Percentiles rank a stretch among this genome's conserved stretches.
Evolutionary conservation across 1,140 invertebrate genomes (phyloP).

Genomic region (Drosophila varians): DNA sequence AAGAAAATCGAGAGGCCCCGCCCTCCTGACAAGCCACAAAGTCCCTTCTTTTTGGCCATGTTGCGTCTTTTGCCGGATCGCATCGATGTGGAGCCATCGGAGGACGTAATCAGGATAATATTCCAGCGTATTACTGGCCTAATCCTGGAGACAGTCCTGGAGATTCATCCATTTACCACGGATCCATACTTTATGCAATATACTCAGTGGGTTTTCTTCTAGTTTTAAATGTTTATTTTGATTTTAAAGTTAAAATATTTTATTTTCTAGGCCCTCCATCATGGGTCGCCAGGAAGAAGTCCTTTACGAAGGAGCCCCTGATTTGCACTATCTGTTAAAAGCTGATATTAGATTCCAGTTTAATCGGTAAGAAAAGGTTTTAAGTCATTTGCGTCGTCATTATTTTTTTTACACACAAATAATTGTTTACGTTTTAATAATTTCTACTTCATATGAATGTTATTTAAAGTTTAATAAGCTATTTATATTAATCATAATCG

Average conservation of each 20-base stretch:
- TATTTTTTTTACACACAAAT: too few species aligned
- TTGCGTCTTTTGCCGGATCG: constrained; percentile 73
- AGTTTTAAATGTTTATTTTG: neutral
- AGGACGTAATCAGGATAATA: constrained; percentile 75
- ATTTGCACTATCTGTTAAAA: constrained; percentile 84
- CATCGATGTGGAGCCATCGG: constrained; percentile 83
- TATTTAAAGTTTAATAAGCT: too few species aligned
- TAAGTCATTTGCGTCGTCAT: too few species aligned
- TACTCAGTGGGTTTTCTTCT: constrained; percentile 51
- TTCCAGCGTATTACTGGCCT: constrained; percentile 76
- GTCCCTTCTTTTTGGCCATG: constrained; percentile 75
- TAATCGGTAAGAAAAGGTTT: constrained; percentile 80
- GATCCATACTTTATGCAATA: constrained; percentile 73
- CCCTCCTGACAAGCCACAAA: constrained; percentile 59
- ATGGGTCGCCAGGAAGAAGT: constrained; percentile 87
- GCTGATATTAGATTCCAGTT: constrained; percentile 85
- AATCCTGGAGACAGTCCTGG: constrained; percentile 82
- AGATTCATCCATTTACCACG: constrained; percentile 70
- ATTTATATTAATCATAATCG: too few species aligned
- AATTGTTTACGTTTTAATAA: too few species aligned
- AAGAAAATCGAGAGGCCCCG: constrained; percentile 48
- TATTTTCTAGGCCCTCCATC: constrained; percentile 85
- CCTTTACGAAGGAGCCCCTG: constrained; percentile 85
- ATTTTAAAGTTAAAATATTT: neutral
- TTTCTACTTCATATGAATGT: too few species aligned